Conservation (phyloP, 2,888 invertebrate genomes). For the Drosophila meridiana region DNA sequence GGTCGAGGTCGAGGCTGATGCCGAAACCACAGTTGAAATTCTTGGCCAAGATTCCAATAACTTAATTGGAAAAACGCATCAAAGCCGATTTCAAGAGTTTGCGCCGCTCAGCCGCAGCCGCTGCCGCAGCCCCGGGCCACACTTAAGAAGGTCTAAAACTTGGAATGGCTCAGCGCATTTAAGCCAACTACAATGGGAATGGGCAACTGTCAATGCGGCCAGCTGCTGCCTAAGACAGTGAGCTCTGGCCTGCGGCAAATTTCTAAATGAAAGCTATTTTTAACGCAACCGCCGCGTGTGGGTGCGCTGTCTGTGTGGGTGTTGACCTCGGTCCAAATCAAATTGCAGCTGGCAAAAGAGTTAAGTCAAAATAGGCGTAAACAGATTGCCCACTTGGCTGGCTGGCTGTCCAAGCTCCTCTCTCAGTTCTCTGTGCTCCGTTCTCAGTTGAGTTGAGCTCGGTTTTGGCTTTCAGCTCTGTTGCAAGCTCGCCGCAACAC, state of each 20-base stretch:
- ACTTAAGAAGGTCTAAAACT: slow-evolving; percentile 51
- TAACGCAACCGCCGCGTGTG: slow-evolving; percentile 24
- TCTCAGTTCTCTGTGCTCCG: slow-evolving; percentile 12
- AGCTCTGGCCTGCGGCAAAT: slow-evolving; percentile 29
- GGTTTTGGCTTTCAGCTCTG: slow-evolving; percentile 6
- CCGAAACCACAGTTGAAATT: slow-evolving; percentile 44
- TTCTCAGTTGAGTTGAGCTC: slow-evolving; percentile 3
- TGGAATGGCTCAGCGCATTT: slow-evolving; percentile 24
- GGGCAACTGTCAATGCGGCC: slow-evolving; percentile 38
- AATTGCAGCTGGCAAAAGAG: slow-evolving; percentile 45
- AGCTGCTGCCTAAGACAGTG: slow-evolving; percentile 10
- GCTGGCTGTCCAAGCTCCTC: neutral
- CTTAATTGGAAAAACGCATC: slow-evolving; percentile 68
- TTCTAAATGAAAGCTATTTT: slow-evolving; percentile 58
- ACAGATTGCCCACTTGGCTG: slow-evolving; percentile 55
- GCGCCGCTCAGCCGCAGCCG: slow-evolving; percentile 26
- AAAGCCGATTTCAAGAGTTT: slow-evolving; percentile 42
- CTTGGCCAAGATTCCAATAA: slow-evolving; percentile 54
- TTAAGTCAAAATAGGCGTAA: slow-evolving; percentile 65
- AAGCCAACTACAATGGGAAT: slow-evolving; percentile 10
- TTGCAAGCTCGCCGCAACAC: slow-evolving; percentile 48
- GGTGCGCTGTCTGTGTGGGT: neutral
- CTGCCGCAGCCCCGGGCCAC: slow-evolving; percentile 29
- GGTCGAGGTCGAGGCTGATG: neutral
- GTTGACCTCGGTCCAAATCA: slow-evolving; percentile 38